phyloP scores from a whole-genome alignment of 2,797 vertebrate species.

The Oryzias sinensis region DNA sequence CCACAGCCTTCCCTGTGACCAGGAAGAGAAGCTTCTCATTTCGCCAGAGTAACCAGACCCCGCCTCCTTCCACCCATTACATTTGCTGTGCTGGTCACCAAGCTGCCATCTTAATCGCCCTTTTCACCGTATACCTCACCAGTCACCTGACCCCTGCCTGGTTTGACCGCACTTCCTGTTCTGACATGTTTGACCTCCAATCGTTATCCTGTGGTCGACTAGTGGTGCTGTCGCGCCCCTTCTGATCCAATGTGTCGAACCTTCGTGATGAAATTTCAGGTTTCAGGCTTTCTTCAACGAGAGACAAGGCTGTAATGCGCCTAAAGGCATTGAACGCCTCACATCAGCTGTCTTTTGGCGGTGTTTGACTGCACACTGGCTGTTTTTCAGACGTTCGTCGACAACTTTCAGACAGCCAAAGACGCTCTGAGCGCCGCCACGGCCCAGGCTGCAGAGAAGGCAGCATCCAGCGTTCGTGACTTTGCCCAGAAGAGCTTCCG shows the following conservation, averaged over 20 bases:
- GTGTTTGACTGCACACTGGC: background rate
- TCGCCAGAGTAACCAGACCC: slow-evolving; percentile 15
- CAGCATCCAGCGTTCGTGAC: slow-evolving; percentile 89
- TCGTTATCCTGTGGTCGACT: background rate
- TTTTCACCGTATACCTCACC: background rate
- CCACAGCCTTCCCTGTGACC: slow-evolving; percentile 1
- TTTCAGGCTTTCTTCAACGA: background rate
- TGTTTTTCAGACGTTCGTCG: slow-evolving; percentile 53
- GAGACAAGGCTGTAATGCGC: background rate
- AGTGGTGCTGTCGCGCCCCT: background rate
- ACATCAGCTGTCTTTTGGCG: background rate
- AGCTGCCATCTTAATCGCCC: background rate
- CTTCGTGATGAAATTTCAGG: background rate
- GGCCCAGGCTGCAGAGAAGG: slow-evolving; percentile 90
- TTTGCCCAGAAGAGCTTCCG: slow-evolving; percentile 91
- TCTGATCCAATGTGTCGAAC: too few species aligned
- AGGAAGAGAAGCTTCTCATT: slow-evolving; percentile 38
- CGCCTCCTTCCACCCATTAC: slow-evolving; percentile 14
- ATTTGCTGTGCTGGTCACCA: slow-evolving; percentile 42
- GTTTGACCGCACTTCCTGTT: slow-evolving; percentile 39
- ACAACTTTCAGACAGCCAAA: slow-evolving; percentile 83
- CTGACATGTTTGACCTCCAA: slow-evolving; percentile 18
- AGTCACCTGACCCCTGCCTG: slow-evolving; percentile 39
- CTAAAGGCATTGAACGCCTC: slow-evolving; percentile 26
- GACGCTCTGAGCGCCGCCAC: slow-evolving; percentile 87